Evolutionary conservation across 1,140 invertebrate genomes (phyloP), one percentile per base, ranked within the genome.

Genomic region (Macrocentrus cingulum): DNA sequence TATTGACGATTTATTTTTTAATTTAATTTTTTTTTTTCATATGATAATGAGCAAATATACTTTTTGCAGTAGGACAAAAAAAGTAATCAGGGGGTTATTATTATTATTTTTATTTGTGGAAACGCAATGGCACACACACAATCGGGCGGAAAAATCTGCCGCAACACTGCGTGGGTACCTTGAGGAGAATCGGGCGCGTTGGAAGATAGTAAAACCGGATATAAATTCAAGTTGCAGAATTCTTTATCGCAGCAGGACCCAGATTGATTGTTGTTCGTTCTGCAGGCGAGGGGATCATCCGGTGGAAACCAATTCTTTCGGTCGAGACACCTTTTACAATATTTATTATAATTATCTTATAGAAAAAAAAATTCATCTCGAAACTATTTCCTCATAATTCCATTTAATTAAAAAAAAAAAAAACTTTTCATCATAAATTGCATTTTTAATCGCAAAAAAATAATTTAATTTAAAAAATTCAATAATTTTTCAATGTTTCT

Each of bases 251-350:
- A 81, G 80, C 88, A 89, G 75, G 68, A 61, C 61, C 60, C 67
- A 61, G 64, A 64, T 23, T 51, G 51, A 66, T 65, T 53, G 61
- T 60, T 61, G 48, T 68, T 65, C 59, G 64, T 71, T 70, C 73
- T 79, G 79, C 89, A 91, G 79, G 76, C 80, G 61, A 82, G 75
- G 37, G 88, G 85, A 61, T 82, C 79, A 77, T 88, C 88, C 64
- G 87, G 87, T 66, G 89, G 89, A 71, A 90, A 87, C 82, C 86
- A 86, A 62, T 85, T 74, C 63, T 77, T 76, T 81, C 81, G 82
- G 69, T 85, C 71, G 67, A 90, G 77, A 79, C 90, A 91, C 76
- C 89, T 90, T 83, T 65, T 61, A 16, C 48, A 56, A 44, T 46
- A 42, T 50, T 75, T 59, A 69, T 56, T 49, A 71, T 49, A 72